phyloP scores from a whole-genome alignment of 2,113 vertebrate species.

The Rattus norvegicus region DNA sequence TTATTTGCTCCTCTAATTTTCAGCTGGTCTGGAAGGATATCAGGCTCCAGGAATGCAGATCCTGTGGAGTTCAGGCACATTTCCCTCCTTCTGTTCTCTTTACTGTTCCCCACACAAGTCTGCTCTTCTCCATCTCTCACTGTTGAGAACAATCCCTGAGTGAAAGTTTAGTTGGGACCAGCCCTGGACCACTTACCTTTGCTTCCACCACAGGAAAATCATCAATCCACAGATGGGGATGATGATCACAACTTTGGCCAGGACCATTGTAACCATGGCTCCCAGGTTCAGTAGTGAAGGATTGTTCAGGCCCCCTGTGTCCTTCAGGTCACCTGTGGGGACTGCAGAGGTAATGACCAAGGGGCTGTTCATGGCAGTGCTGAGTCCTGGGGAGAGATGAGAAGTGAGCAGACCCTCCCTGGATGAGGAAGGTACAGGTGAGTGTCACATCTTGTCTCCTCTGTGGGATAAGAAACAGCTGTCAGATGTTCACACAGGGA shows the following conservation, averaged over 20 bases:
- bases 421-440: too few relatives aligned
- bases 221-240: not conserved
- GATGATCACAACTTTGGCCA: not conserved
- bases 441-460: too few relatives aligned
- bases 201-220: not conserved
- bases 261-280: fast-evolving
- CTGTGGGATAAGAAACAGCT: too few relatives aligned
- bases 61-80: not conserved
- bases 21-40: not conserved
- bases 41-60: not conserved
- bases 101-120: not conserved
- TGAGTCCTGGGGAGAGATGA: too few relatives aligned
- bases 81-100: not conserved
- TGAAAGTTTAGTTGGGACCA: fast-evolving
- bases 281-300: too few relatives aligned
- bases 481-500: too few relatives aligned
- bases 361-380: too few relatives aligned
- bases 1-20: not conserved
- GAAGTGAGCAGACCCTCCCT: too few relatives aligned
- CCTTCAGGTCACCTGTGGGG: too few relatives aligned
- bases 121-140: too few relatives aligned
- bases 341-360: too few relatives aligned
- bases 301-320: too few relatives aligned
- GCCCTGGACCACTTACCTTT: constrained; percentile 40
- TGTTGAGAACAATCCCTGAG: not conserved